These are phyloP conservation scores for Siniperca undulata DNA, from an alignment of 2,797 vertebrate genomes.

Conservation along the genomic window DNA sequence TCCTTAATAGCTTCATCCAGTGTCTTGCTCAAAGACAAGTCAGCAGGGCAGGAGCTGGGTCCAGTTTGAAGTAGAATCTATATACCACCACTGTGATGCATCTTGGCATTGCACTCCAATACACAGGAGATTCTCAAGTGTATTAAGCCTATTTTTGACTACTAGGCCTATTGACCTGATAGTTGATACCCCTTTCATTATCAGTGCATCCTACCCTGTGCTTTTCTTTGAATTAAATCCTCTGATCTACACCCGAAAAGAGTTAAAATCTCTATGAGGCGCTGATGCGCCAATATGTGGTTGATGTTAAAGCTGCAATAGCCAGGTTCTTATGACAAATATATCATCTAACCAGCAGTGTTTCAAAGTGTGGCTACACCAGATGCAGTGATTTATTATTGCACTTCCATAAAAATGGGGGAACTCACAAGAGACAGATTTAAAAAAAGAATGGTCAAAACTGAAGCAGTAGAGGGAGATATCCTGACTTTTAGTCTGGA, in stretches of 20 bases:
- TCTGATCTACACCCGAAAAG: neutral
- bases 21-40: neutral
- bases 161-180: conserved; percentile 18
- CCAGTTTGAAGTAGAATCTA: neutral
- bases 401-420: neutral
- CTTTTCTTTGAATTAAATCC: neutral
- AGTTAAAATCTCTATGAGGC: neutral
- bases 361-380: neutral
- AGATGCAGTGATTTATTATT: neutral
- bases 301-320: neutral
- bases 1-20: conserved; percentile 29
- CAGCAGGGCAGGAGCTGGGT: neutral
- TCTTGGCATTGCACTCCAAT: neutral
- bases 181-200: conserved; percentile 21
- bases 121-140: conserved; percentile 1
- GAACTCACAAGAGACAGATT: neutral
- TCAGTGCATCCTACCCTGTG: neutral
- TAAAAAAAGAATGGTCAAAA: neutral
- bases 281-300: neutral
- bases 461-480: neutral
- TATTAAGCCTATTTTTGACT: conserved; percentile 5
- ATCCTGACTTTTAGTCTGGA: neutral
- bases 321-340: neutral
- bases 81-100: neutral
- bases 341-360: neutral